These are phyloP conservation scores for Gasterosteus aculeatus DNA, from an alignment of 2,113 vertebrate species.

Conservation along the genomic window DNA sequence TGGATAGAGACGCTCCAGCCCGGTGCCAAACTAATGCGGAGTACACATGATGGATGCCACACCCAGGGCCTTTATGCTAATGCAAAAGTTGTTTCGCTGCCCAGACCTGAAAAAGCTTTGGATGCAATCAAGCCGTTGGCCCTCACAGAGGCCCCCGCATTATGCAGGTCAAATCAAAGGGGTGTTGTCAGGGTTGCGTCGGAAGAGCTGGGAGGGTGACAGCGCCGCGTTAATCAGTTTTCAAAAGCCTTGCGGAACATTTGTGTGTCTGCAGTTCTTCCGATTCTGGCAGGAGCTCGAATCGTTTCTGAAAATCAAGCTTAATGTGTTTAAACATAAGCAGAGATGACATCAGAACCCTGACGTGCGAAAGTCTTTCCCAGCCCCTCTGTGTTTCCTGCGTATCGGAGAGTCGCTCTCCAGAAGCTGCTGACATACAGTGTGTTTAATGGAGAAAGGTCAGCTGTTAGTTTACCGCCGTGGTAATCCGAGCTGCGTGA, in stretches of 20 bases:
- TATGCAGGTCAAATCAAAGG: conserved; percentile 50
- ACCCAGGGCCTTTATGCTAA: conserved; percentile 60
- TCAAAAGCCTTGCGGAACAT: conserved; percentile 22
- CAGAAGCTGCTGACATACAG: conserved; percentile 29
- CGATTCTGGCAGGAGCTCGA: conserved; percentile 8
- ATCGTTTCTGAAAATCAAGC: conserved; percentile 28
- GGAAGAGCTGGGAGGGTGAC: conserved; percentile 21
- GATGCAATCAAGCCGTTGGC: conserved; percentile 70
- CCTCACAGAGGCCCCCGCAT: conserved; percentile 9
- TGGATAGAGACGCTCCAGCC: conserved; percentile 47
- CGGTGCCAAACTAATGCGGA: conserved; percentile 33
- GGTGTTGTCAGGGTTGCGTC: conserved; percentile 51
- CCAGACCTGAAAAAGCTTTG: conserved; percentile 46
- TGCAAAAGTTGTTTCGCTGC: conserved; percentile 43
- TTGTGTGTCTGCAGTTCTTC: not conserved
- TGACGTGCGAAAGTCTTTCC: conserved; percentile 19
- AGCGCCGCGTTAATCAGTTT: conserved; percentile 17
- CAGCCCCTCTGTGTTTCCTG: conserved; percentile 28
- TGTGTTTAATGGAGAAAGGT: conserved; percentile 4
- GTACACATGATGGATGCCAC: conserved; percentile 37
- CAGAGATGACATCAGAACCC: conserved; percentile 50
- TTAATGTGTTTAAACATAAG: conserved; percentile 44
- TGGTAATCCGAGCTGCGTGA: conserved; percentile 24
- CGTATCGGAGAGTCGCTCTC: conserved; percentile 16
- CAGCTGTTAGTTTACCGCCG: conserved; percentile 10